Conservation (phyloP, 2,797 vertebrate genomes). For the Simalia tracyae region DNA sequence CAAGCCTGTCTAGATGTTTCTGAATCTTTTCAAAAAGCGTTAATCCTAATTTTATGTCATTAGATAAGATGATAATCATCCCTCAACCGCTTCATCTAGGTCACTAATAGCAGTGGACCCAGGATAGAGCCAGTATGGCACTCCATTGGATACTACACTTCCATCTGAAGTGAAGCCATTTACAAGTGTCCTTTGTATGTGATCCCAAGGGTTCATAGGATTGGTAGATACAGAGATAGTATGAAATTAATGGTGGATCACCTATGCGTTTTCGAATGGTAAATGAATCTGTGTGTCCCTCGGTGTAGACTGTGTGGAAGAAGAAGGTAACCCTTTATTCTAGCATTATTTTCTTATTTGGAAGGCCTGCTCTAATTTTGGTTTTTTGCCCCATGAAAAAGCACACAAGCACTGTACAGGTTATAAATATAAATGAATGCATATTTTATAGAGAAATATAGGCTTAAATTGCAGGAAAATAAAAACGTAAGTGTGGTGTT, state of each 20-base stretch:
- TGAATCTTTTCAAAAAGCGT: too few species aligned
- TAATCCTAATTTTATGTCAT: too few species aligned
- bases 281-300: neutral
- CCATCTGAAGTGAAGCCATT: too few species aligned
- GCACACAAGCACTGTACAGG: neutral
- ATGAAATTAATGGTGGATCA: neutral
- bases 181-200: too few species aligned
- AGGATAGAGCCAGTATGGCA: too few species aligned
- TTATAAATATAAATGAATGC: neutral
- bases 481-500: neutral
- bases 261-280: neutral
- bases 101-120: too few species aligned
- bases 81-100: too few species aligned
- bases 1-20: too few species aligned
- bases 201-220: too few species aligned
- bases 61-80: too few species aligned
- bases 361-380: neutral
- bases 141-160: too few species aligned
- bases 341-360: neutral
- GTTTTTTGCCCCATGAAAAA: neutral
- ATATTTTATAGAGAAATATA: neutral
- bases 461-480: neutral
- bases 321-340: neutral
- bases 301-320: neutral
- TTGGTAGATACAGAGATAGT: too few species aligned